These are phyloP conservation scores for Megaustenia siamemsis DNA, from an alignment of 2,888 invertebrate genomes.

Conservation along the genomic window DNA sequence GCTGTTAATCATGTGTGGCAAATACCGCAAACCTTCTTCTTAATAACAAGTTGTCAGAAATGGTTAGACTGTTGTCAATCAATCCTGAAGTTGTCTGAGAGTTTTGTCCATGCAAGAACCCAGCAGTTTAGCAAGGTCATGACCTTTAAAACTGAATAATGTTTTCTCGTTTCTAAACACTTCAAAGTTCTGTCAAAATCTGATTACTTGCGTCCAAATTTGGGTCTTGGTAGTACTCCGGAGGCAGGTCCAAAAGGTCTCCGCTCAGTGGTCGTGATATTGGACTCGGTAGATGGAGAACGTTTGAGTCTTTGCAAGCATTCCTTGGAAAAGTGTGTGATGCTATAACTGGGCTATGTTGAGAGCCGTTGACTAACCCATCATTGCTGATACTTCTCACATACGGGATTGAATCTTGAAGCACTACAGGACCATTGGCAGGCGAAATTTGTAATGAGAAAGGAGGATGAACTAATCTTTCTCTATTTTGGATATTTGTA, in stretches of 20 bases:
- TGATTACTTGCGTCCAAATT: slow-evolving; percentile 20
- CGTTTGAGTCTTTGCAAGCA: neutral
- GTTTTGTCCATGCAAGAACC: too few relatives aligned
- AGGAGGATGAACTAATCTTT: neutral
- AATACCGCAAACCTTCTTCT: too few relatives aligned
- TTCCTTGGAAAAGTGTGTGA: slow-evolving; percentile 7
- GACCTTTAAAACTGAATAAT: too few relatives aligned
- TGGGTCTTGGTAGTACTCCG: slow-evolving; percentile 36
- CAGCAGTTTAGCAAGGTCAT: too few relatives aligned
- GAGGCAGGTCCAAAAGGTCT: slow-evolving; percentile 27
- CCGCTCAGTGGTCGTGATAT: slow-evolving; percentile 29
- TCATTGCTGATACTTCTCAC: neutral
- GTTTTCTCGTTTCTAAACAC: too few relatives aligned
- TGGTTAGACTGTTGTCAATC: too few relatives aligned
- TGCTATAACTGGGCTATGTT: neutral
- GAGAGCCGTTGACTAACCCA: neutral
- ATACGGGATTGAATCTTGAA: neutral
- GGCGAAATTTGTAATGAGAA: slow-evolving; percentile 8
- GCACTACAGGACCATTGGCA: neutral
- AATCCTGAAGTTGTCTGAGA: too few relatives aligned
- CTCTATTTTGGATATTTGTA: neutral
- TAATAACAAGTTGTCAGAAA: too few relatives aligned
- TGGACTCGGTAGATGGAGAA: slow-evolving; percentile 30
- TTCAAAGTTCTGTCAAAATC: slow-evolving; percentile 33
- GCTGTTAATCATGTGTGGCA: too few relatives aligned